These are phyloP conservation scores for Chionodraco myersi DNA, from an alignment of 2,113 vertebrate species.

Conservation along the genomic window DNA sequence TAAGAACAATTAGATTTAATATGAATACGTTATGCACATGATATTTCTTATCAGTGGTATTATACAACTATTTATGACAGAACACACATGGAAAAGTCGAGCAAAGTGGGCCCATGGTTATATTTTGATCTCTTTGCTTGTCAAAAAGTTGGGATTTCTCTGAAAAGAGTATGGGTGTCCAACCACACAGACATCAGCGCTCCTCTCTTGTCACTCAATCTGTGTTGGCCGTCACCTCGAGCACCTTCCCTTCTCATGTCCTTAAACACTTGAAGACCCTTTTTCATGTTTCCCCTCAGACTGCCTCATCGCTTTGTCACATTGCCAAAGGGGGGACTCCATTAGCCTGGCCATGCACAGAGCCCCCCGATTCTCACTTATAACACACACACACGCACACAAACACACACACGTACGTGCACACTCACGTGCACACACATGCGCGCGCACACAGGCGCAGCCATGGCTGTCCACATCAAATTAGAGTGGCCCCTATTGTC, in stretches of 20 bases:
- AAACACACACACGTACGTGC: constrained; percentile 83
- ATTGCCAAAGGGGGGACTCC: constrained; percentile 92
- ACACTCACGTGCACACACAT: constrained; percentile 82
- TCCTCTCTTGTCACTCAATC: constrained; percentile 82
- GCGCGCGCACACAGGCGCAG: constrained; percentile 78
- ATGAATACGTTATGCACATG: background rate
- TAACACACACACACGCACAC: constrained; percentile 28
- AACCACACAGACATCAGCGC: constrained; percentile 67
- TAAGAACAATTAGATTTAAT: background rate
- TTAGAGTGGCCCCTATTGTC: constrained; percentile 97
- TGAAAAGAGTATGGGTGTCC: constrained; percentile 71
- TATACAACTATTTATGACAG: background rate
- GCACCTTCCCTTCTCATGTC: constrained; percentile 89
- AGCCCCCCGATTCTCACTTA: constrained; percentile 86
- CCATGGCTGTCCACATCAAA: constrained; percentile 97
- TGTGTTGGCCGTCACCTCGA: constrained; percentile 84
- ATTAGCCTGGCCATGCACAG: constrained; percentile 90
- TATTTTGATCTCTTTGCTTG: background rate
- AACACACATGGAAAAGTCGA: background rate
- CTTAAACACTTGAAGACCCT: constrained; percentile 93
- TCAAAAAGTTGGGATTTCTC: constrained; percentile 5
- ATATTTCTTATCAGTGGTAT: background rate
- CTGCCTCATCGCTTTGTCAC: constrained; percentile 95
- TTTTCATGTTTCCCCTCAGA: constrained; percentile 89
- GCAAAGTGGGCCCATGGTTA: background rate